phyloP scores from a whole-genome alignment of 2,113 vertebrate genomes.

The Panthera leo region DNA sequence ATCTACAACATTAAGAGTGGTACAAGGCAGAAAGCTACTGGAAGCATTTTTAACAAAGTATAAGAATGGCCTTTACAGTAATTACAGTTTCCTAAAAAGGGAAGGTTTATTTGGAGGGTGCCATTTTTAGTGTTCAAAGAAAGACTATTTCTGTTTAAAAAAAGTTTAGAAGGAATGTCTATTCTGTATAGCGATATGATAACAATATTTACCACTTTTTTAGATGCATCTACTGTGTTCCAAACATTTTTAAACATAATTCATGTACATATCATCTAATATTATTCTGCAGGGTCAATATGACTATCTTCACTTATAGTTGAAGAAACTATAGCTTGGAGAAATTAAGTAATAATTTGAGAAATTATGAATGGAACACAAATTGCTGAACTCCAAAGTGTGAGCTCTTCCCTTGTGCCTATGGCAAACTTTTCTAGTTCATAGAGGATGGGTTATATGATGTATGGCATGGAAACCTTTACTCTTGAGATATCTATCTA shows the following conservation, averaged over 20 bases:
- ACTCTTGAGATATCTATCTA: not conserved
- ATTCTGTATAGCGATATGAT: not conserved
- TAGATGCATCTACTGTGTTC: not conserved
- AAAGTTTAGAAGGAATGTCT: not conserved
- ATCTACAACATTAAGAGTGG: not conserved
- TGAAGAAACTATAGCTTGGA: not conserved
- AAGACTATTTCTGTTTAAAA: not conserved
- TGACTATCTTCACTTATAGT: not conserved
- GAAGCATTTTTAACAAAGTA: not conserved
- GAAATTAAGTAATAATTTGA: not conserved
- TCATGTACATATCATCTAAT: not conserved
- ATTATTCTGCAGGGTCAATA: not conserved
- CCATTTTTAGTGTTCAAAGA: constrained; percentile 4
- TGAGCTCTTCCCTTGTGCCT: not conserved
- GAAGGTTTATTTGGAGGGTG: not conserved
- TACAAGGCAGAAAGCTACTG: not conserved
- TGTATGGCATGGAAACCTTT: not conserved
- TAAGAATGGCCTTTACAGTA: not conserved
- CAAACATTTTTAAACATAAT: not conserved
- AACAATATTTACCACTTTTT: not conserved
- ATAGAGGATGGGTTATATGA: not conserved
- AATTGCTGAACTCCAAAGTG: not conserved
- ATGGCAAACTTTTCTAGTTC: not conserved
- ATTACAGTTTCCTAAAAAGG: not conserved
- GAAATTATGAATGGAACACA: not conserved